A percentile compares a stretch with the other conserved stretches of the same genome.
Evolutionary conservation across 2,888 invertebrate genomes (phyloP).

Genomic region (Hypomecis atomaria): DNA sequence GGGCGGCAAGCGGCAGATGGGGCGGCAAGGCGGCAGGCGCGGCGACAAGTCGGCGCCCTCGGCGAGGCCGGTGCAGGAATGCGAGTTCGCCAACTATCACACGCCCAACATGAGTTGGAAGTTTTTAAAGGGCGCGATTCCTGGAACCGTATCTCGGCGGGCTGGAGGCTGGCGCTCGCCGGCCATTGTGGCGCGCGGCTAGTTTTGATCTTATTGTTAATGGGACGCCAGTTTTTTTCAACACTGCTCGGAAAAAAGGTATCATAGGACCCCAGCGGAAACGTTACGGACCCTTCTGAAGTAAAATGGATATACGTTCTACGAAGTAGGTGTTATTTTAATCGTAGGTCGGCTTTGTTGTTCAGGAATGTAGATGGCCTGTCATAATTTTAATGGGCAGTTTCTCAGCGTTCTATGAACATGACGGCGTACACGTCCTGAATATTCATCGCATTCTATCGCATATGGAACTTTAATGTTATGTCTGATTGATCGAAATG

Average conservation of each 20-base stretch:
- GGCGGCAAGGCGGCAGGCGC: constrained; percentile 15
- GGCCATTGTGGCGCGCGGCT: constrained; percentile 81
- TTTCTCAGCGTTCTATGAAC: constrained; percentile 71
- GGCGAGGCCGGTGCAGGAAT: constrained; percentile 60
- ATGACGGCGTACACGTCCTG: constrained; percentile 68
- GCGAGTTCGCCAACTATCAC: constrained; percentile 74
- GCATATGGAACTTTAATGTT: constrained; percentile 25
- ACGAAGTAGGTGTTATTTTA: constrained; percentile 84
- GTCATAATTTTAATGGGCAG: constrained; percentile 83
- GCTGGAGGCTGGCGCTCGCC: constrained; percentile 80
- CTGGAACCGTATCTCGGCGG: constrained; percentile 76
- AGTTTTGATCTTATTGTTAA: constrained; percentile 85
- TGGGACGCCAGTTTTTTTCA: constrained; percentile 84
- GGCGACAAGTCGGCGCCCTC: constrained; percentile 47
- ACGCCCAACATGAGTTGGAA: constrained; percentile 80
- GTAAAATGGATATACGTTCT: constrained; percentile 82
- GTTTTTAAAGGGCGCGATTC: constrained; percentile 80
- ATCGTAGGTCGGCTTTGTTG: constrained; percentile 82
- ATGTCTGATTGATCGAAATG: constrained; percentile 24
- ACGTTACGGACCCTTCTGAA: constrained; percentile 82
- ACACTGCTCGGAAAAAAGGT: constrained; percentile 77
- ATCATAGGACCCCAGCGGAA: constrained; percentile 82
- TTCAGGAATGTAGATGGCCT: constrained; percentile 82
- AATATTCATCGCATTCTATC: constrained; percentile 66
- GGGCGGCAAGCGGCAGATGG: constrained; percentile 4